phyloP scores from a whole-genome alignment of 2,888 invertebrate genomes.

The Calameuta pallipes region DNA sequence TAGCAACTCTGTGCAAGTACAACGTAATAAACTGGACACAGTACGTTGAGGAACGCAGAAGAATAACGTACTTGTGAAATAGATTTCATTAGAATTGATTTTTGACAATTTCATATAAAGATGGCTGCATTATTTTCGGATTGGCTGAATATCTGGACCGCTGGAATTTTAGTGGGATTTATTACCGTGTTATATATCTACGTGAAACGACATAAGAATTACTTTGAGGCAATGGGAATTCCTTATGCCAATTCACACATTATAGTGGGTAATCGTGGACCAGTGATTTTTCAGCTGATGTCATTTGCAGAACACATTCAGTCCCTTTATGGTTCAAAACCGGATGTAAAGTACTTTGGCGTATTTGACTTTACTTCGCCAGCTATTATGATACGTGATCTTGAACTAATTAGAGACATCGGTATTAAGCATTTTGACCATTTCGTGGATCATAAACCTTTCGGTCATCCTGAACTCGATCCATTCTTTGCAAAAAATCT shows the following conservation, averaged over 20 bases:
- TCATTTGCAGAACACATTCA: constrained; percentile 27
- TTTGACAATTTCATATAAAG: too few species aligned
- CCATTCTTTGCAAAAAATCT: constrained; percentile 41
- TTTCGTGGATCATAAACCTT: constrained; percentile 36
- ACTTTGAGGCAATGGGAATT: constrained; percentile 29
- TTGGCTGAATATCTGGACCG: too few species aligned
- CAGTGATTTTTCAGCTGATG: constrained; percentile 21
- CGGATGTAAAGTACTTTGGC: constrained; percentile 45
- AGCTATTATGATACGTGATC: constrained; percentile 40
- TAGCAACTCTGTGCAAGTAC: too few species aligned
- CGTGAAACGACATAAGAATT: neutral
- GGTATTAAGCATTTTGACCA: constrained; percentile 44
- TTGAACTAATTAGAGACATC: constrained; percentile 42
- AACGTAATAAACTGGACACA: too few species aligned
- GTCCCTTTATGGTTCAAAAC: constrained; percentile 29
- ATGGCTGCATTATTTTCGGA: too few species aligned
- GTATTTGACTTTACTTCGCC: constrained; percentile 41
- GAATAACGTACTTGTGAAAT: too few species aligned
- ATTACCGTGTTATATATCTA: too few species aligned
- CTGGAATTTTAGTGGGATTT: too few species aligned
- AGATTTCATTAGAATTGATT: too few species aligned
- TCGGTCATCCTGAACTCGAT: constrained; percentile 35
- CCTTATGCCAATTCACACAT: constrained; percentile 31
- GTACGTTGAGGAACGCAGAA: too few species aligned
- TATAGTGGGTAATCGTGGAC: constrained; percentile 37